These are phyloP conservation scores for Laothoe populi DNA, from an alignment of 2,888 invertebrate genomes.

Conservation along the genomic window DNA sequence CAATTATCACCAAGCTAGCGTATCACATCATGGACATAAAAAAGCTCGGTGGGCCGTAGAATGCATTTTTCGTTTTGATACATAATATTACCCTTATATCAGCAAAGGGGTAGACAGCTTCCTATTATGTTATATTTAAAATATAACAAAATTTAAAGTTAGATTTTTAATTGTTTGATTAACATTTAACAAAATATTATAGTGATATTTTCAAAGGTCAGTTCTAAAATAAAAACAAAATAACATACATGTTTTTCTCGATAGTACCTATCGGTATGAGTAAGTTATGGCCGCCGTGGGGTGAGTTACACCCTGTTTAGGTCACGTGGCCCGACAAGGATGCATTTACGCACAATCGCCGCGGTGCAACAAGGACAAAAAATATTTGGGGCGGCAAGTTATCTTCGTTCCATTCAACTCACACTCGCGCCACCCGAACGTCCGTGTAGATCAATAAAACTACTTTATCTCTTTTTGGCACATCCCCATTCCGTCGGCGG, in stretches of 20 bases:
- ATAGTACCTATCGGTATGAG: conserved; percentile 84
- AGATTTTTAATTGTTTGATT: too few relatives aligned
- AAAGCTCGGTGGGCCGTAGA: too few relatives aligned
- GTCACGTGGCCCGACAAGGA: conserved; percentile 81
- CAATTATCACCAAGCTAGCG: too few relatives aligned
- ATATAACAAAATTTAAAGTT: neutral
- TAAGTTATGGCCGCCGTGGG: conserved; percentile 84
- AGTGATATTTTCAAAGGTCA: too few relatives aligned
- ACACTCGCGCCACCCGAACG: conserved; percentile 82
- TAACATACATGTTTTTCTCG: conserved; percentile 77
- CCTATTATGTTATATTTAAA: too few relatives aligned
- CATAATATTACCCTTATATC: too few relatives aligned
- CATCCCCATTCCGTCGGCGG: conserved; percentile 81
- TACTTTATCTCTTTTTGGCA: conserved; percentile 86
- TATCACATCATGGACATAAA: too few relatives aligned
- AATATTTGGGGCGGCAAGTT: conserved; percentile 82
- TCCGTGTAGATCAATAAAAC: conserved; percentile 86
- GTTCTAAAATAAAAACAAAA: conserved; percentile 61
- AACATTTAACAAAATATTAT: too few relatives aligned
- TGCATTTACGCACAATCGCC: conserved; percentile 56
- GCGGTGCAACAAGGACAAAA: conserved; percentile 63
- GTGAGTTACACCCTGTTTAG: conserved; percentile 85
- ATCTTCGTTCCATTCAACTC: conserved; percentile 85
- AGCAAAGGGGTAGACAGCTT: too few relatives aligned
- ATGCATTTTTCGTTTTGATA: too few relatives aligned